A percentile compares a stretch with the other conserved stretches of the same genome.
Conservation (phyloP, 1,140 invertebrate species). For the Dreissena rostriformis region DNA sequence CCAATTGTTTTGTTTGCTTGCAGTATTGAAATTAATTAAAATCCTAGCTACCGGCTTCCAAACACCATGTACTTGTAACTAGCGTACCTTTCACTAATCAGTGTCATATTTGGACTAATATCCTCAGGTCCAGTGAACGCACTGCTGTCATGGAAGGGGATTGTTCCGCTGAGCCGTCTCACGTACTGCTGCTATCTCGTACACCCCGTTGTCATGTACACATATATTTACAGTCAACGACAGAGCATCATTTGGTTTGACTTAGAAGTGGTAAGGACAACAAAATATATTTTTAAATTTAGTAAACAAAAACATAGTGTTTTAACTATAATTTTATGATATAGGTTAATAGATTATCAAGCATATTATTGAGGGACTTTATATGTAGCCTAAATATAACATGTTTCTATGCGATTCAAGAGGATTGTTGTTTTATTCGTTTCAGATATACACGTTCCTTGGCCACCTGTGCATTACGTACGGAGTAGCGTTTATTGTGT, state of each 20-base stretch:
- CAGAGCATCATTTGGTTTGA: conserved; percentile 32
- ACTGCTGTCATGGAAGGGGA: conserved; percentile 88
- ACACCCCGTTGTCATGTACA: conserved; percentile 84
- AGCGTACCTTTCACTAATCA: too few species aligned
- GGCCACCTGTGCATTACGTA: conserved; percentile 83
- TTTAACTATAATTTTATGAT: too few species aligned
- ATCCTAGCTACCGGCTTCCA: too few species aligned
- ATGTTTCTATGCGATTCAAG: background rate
- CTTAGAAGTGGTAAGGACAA: conserved; percentile 55
- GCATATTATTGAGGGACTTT: too few species aligned
- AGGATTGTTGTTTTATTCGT: background rate
- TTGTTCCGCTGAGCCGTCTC: conserved; percentile 91
- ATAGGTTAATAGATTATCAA: too few species aligned
- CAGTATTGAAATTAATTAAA: too few species aligned
- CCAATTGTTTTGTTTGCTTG: too few species aligned
- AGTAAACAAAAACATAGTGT: too few species aligned
- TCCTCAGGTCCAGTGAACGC: conserved; percentile 85
- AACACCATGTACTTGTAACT: too few species aligned
- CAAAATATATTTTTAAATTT: background rate
- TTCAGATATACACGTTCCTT: conserved; percentile 65
- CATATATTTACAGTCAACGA: conserved; percentile 38
- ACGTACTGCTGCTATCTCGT: conserved; percentile 95
- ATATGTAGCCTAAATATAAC: too few species aligned
- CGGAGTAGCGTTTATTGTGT: conserved; percentile 84
- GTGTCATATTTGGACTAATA: too few species aligned